phyloP scores from a whole-genome alignment of 53 echinoderm and acorn worm species.

The Astropecten irregularis region DNA sequence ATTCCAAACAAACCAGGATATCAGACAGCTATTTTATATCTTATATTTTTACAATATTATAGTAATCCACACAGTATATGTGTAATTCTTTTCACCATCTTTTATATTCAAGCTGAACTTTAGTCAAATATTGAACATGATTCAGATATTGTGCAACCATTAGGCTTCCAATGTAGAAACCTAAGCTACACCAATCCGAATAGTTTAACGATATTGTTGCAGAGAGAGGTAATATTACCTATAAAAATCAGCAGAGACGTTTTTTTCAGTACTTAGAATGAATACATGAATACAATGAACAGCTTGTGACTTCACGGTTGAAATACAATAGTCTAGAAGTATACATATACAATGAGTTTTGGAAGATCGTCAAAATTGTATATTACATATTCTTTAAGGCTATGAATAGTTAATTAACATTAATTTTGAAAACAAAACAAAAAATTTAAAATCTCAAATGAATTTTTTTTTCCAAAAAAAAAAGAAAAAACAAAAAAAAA shows the following conservation, averaged over 20 bases:
- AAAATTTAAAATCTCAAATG: not conserved
- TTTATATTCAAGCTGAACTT: too few relatives aligned
- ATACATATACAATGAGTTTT: constrained; percentile 52
- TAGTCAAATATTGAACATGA: too few relatives aligned
- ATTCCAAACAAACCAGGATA: not conserved
- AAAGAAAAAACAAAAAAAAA: too few relatives aligned
- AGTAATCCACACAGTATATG: not conserved
- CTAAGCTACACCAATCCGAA: constrained; percentile 33
- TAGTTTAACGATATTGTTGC: not conserved
- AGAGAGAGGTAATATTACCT: not conserved
- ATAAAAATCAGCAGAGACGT: constrained; percentile 4
- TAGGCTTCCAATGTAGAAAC: too few relatives aligned
- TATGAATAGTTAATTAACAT: constrained; percentile 27
- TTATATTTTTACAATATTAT: not conserved
- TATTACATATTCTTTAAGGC: constrained; percentile 56
- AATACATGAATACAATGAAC: constrained; percentile 27
- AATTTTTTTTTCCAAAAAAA: constrained; percentile 1
- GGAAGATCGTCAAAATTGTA: constrained; percentile 53
- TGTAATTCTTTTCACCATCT: not conserved
- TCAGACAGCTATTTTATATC: not conserved
- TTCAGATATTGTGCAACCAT: too few relatives aligned
- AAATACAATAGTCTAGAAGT: constrained; percentile 44
- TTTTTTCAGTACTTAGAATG: too few relatives aligned
- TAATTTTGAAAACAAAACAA: constrained; percentile 47
- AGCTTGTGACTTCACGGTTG: constrained; percentile 23